phyloP scores from a whole-genome alignment of 2,113 vertebrate genomes.

The Gallinago undulata region DNA sequence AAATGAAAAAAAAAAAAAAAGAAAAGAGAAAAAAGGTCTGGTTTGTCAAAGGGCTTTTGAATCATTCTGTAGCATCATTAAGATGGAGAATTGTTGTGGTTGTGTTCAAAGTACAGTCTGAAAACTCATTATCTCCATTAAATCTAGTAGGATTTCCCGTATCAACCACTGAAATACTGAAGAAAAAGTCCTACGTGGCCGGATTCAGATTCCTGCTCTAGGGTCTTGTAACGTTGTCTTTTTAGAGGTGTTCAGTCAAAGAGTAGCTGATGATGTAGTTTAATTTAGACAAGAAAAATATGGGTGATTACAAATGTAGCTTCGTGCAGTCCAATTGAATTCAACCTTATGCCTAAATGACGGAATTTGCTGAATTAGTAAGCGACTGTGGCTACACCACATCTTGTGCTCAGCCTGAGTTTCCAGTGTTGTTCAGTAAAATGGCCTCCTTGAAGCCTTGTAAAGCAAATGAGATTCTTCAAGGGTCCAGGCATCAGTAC shows the following conservation, averaged over 20 bases:
- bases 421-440: not conserved
- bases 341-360: not conserved
- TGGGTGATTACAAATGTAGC: not conserved
- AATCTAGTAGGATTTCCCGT: not conserved
- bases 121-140: not conserved
- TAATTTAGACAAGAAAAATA: not conserved
- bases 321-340: not conserved
- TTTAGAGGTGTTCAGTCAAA: not conserved
- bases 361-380: not conserved
- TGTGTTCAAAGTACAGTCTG: not conserved
- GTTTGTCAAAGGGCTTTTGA: not conserved
- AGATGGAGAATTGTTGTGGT: not conserved
- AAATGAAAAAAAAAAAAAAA: not conserved
- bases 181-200: not conserved
- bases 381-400: not conserved
- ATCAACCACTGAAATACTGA: not conserved
- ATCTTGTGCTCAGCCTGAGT: not conserved
- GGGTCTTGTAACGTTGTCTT: not conserved
- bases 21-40: not conserved
- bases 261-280: not conserved
- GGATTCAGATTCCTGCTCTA: not conserved
- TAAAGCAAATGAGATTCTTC: not conserved
- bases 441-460: not conserved
- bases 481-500: not conserved
- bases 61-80: not conserved